Evolutionary conservation across 1,140 invertebrate genomes (phyloP), one percentile per base, ranked within the genome.

Genomic region (Chelonus insularis): DNA sequence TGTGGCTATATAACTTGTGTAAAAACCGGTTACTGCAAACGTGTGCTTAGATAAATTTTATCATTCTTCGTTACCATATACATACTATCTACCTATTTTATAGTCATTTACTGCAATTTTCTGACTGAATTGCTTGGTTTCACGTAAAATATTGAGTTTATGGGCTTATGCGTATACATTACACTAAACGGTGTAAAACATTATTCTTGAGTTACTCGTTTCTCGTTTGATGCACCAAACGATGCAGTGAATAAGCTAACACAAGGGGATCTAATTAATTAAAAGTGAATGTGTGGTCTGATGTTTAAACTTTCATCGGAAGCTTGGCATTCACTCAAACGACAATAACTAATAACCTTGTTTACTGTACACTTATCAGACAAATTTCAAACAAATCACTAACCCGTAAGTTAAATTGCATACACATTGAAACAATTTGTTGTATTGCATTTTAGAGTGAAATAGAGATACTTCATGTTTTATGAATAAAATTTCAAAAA

Each of bases 301-400:
- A 34, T 36, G 5, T 37, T 4, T 54, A 32, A 14, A 54, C 45
- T 14, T 48, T 58, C 29, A 45, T 48, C 32, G 2, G 5, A 23
- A 48, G 9, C 9, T 48, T 70, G 68, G 65, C 67, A 70, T 21
- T 14, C 48, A 47, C 67, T 71, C 67, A 70, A 70, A 48, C 25
- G 65, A 68, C 62, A 69, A 70, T 70, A 56, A 63, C 62, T 67
- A 62, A 70, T 65, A 65, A 62, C 37, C 60, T 16, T 67, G 66
- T 68, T 67, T 68, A 60, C 23, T 21, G 14, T 29, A 50, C 57
- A 52, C 65, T 57, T 57, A 50, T 62, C 62, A 55, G 18, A 18
- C 34, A 61, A 66, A 59, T 48, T 66, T 67, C 59, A 63, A 69
- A 66, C 64, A 63, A 25, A 7, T 47, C 25, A 5, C 18, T 5